Evolutionary conservation across 1,140 invertebrate species (phyloP).

Genomic region (Acromyrmex echinatior): DNA sequence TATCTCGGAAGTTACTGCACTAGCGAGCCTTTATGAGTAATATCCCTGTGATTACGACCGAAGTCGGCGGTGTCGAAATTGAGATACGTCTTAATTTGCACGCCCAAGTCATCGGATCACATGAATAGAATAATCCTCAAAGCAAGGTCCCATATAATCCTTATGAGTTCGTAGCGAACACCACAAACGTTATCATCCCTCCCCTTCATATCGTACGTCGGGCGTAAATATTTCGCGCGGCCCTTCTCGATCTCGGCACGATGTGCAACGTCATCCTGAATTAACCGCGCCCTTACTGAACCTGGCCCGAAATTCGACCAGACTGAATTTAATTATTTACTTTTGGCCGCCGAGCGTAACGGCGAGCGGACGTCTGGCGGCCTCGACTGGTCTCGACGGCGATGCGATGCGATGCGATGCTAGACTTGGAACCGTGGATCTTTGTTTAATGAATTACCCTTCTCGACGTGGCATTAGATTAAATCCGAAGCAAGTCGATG

Average conservation of each 20-base stretch:
- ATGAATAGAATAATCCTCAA: slow-evolving; percentile 64
- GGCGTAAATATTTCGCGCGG: slow-evolving; percentile 54
- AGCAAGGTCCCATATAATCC: slow-evolving; percentile 52
- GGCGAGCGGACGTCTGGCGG: slow-evolving; percentile 17
- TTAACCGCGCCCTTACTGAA: slow-evolving; percentile 31
- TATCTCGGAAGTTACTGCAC: slow-evolving; percentile 29
- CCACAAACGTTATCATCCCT: slow-evolving; percentile 10
- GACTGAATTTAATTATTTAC: slow-evolving; percentile 78
- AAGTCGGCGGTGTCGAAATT: slow-evolving; percentile 42
- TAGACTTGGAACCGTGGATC: slow-evolving; percentile 62
- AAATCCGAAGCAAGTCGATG: slow-evolving; percentile 77
- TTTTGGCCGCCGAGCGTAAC: slow-evolving; percentile 66
- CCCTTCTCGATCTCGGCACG: background rate
- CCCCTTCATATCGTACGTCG: slow-evolving; percentile 4
- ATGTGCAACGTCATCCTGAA: slow-evolving; percentile 12
- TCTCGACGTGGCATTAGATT: slow-evolving; percentile 79
- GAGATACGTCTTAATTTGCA: slow-evolving; percentile 55
- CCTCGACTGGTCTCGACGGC: slow-evolving; percentile 7
- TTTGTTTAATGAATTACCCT: slow-evolving; percentile 77
- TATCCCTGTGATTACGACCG: slow-evolving; percentile 40
- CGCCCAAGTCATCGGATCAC: slow-evolving; percentile 47
- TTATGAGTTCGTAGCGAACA: slow-evolving; percentile 43
- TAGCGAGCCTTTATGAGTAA: slow-evolving; percentile 44
- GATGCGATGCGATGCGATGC: background rate
- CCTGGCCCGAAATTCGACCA: slow-evolving; percentile 63